Base-by-base conservation (phyloP, 2,888 invertebrate genomes). In the Agrotis exclamationis region DNA sequence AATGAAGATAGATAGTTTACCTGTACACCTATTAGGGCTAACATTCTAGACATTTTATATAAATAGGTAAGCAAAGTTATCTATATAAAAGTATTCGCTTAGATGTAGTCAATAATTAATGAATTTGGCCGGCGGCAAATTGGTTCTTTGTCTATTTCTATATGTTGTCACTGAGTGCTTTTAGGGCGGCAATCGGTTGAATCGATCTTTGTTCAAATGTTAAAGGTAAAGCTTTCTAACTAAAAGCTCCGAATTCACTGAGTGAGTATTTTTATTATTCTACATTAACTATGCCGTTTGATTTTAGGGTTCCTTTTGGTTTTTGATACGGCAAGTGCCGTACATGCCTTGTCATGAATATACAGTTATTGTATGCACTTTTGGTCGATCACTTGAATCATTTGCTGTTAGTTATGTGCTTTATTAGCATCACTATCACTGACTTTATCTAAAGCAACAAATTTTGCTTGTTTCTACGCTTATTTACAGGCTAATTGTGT, bases 171-270 rank as follows among this genome's bases (percentile, higher is more conserved):
- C 84, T 82, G 79, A 83, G 79, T 85, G 87, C 86, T 89, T 91
- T 90, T 88, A 87, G 87, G 79, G 74, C 70, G 74, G 82, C 84
- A 82, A 76, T 84, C 76, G 81, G 78, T 76, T 71, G 74, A 88
- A 90, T 89, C 88, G 86, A 89, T 90, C 88, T 88, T n/a, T 83
- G 89, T 87, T 90, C 87, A 80, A 91, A 89, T 87, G 86, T 89
- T 88, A 85, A 85, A 89, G 86, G 86, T 85, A 70, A 84, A 80
- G 79, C 83, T 85, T 86, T 85, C 86, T 80, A 85, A 80, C 87
- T 88, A 86, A 87, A 88, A 89, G 90, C 86, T 84, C 81, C 87
- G 86, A 91, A 90, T 87, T 88, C 81, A 83, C 68, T 65, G 85
- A 90, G 88, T 86, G 87, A 88, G 87, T 85, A 77, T 88, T 89